Percentiles rank a stretch among this genome's conserved stretches.
Evolutionary conservation across 2,113 vertebrate genomes (phyloP).

Genomic region (Myrmecobius fasciatus): DNA sequence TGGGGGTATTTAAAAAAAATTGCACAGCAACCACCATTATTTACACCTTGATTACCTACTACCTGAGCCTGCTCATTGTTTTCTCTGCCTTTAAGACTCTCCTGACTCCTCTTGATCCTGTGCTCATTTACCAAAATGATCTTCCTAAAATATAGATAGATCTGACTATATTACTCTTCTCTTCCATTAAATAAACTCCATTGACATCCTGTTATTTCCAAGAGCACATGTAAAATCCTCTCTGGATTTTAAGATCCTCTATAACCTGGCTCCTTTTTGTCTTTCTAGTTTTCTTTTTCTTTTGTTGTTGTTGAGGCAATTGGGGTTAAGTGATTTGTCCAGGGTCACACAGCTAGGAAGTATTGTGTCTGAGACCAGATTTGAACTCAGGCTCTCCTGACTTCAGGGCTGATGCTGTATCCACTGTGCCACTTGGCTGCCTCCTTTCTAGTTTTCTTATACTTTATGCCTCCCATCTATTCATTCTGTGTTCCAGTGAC

Average conservation of each 20-base stretch:
- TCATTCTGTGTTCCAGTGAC: not conserved
- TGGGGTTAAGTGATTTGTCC: too few relatives aligned
- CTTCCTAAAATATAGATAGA: not conserved
- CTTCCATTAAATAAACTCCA: not conserved
- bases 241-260: not conserved
- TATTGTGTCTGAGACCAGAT: too few relatives aligned
- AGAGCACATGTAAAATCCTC: not conserved
- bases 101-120: not conserved
- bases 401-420: too few relatives aligned
- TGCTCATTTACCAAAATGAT: not conserved
- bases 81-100: not conserved
- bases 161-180: not conserved
- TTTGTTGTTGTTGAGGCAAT: too few relatives aligned
- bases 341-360: too few relatives aligned
- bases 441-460: not conserved
- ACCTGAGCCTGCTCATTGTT: not conserved
- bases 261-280: not conserved
- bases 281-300: not conserved
- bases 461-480: not conserved
- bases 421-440: too few relatives aligned
- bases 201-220: not conserved
- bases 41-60: not conserved
- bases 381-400: too few relatives aligned
- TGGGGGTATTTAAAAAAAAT: not conserved
- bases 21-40: not conserved